Evolutionary conservation across 1,140 invertebrate species (phyloP), one percentile per base, ranked within the genome.

Genomic region (Anastrepha ludens): DNA sequence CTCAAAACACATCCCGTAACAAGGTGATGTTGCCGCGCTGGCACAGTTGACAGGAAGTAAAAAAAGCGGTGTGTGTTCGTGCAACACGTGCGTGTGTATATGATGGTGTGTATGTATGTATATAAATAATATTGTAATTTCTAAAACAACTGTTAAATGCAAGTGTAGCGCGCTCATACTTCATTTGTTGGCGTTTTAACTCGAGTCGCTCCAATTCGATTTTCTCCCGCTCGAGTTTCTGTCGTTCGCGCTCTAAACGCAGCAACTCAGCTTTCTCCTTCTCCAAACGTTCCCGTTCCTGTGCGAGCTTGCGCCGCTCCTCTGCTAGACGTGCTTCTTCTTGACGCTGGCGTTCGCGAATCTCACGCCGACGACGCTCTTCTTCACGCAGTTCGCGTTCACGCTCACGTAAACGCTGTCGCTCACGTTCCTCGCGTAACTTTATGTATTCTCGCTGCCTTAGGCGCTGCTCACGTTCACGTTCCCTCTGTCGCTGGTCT

Each of bases 181-280:
- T 95, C 93, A 96, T 94, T 90, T 97, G 96, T 89, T 96, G 96
- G 64, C 97, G 94, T 91, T 97, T 96, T 62, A 98, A 91, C 91
- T 98, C 97, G 88, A 97, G 94, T 89, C 96, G 95, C 90, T 98
- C 97, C 81, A 97, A 94, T 91, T 98, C 97, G 41, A 98, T 93
- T 91, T 97, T 96, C 90, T 98, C 97, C 20, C 97, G 94, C 93
- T 98, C 97, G 67, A 97, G 90, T 88, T 96, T 95, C 91, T 97
- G 96, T 59, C 96, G 94, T 91, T 98, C 97, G 5, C 97, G 94
- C 92, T 98, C 97, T 85, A 98, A 91, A 74, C 96, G 95, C 85
- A 97, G 91, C 15, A 98, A 92, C 91, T 98, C 97, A 58, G 96
- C 96, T 91, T 97, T 96, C 90, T 98, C 97, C 20, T 96, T 94